These are phyloP conservation scores for Synanthedon formicaeformis DNA, from an alignment of 2,888 invertebrate species.

Conservation along the genomic window DNA sequence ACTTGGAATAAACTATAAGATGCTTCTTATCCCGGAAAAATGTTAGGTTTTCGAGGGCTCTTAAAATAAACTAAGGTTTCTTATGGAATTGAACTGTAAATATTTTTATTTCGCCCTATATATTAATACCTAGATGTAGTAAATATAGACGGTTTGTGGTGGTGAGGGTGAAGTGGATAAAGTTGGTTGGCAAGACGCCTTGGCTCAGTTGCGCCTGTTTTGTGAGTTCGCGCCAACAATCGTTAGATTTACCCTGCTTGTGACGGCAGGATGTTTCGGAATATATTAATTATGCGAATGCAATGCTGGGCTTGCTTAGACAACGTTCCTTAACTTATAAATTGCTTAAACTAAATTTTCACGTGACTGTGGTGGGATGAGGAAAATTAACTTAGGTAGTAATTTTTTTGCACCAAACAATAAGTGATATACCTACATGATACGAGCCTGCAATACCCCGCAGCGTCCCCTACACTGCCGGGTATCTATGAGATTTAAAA, in stretches of 20 bases:
- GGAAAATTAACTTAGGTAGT: too few relatives aligned
- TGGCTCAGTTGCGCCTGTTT: slow-evolving; percentile 40
- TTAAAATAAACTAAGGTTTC: too few relatives aligned
- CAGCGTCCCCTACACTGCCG: too few relatives aligned
- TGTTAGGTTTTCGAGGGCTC: too few relatives aligned
- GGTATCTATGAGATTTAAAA: too few relatives aligned
- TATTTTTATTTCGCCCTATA: neutral
- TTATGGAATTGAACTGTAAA: neutral
- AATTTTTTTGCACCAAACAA: too few relatives aligned
- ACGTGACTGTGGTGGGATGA: too few relatives aligned
- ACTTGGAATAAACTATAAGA: too few relatives aligned
- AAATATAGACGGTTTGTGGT: neutral
- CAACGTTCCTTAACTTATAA: neutral
- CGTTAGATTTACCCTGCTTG: slow-evolving; percentile 36
- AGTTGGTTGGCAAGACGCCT: slow-evolving; percentile 51
- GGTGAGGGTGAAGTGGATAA: slow-evolving; percentile 13
- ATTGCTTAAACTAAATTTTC: too few relatives aligned
- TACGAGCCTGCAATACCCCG: too few relatives aligned
- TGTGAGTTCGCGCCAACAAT: slow-evolving; percentile 44
- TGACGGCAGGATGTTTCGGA: neutral
- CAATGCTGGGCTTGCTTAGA: neutral
- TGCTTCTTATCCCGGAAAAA: too few relatives aligned
- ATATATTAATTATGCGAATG: neutral
- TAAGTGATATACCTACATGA: too few relatives aligned
- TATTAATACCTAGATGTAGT: neutral